Base-by-base conservation (phyloP, 2,797 vertebrate genomes). In the Sebastes cheni region DNA sequence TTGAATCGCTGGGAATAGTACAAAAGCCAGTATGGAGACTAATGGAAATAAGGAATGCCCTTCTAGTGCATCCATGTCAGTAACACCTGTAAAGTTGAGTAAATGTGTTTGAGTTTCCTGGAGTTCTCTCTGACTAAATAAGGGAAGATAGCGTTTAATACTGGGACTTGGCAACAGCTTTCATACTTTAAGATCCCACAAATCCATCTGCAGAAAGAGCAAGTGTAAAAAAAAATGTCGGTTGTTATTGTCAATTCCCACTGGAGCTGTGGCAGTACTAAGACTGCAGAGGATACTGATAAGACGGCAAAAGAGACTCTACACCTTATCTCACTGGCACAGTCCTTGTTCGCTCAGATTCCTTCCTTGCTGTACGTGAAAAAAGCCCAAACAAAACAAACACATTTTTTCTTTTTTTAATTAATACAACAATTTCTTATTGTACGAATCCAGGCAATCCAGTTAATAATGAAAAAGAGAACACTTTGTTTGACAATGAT, bases 271-370 rank as follows among this genome's bases (percentile, higher is more conserved):
- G 89, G 90, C 89, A 89, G 87, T 86, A 75, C 89, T 89, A 85
- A 92, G 89, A 91, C 90, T 91, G 92, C 91, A 91, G 90, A 94
- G 91, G 86, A 89, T 86, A 88, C 92, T 81, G 95, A 96, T 96
- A 95, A 95, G 91, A 90, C 88, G n/a, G 90, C 91, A 89, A 90
- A 93, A 90, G 92, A 89, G 86, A 89, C 88, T 91, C 88, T 79
- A 78, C 83, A 89, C 90, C 94, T 95, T 96, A 96, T 96, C 95
- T 92, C 86, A 2, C 90, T 81, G 85, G 81, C 85, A 92, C 95
- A 96, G 92, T 93, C 92, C 93, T 86, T 92, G 92, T 93, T 93
- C 90, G 74, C 81, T 92, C 79, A 87, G 83, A 94, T 93, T 94
- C 77, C 73, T 84, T 74, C 86, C 72, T 84, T 85, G 81, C 87